These are phyloP conservation scores for Pterocles burchelli DNA, from an alignment of 2,113 vertebrate genomes.

Conservation along the genomic window DNA sequence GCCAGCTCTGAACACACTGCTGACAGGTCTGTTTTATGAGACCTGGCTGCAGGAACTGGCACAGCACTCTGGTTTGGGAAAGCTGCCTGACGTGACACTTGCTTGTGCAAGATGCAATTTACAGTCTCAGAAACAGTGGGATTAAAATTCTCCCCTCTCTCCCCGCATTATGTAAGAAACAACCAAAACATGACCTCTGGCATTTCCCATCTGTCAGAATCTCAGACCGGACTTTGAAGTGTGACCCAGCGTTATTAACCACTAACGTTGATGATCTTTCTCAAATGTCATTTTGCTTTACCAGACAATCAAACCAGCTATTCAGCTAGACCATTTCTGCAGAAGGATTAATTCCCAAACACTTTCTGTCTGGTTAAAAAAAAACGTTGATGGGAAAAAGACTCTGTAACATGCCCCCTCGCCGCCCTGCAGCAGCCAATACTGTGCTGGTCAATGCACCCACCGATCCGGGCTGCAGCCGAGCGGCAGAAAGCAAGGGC, in stretches of 20 bases:
- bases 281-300: neutral
- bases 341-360: neutral
- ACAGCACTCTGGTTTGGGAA: neutral
- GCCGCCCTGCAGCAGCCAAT: fast-evolving
- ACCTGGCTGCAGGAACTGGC: neutral
- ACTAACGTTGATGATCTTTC: neutral
- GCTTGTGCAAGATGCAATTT: conserved; percentile 10
- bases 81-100: neutral
- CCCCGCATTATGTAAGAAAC: neutral
- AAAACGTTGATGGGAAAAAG: neutral
- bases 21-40: conserved; percentile 26
- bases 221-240: neutral
- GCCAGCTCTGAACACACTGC: neutral
- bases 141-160: conserved; percentile 44
- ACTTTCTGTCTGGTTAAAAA: neutral
- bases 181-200: neutral
- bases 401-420: neutral
- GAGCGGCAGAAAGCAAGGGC: neutral
- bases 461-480: neutral
- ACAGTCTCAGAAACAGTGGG: neutral
- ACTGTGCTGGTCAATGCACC: neutral
- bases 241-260: neutral
- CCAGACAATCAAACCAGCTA: neutral
- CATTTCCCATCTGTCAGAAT: neutral
- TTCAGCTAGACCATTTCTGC: neutral